Percentiles rank a stretch among this genome's conserved stretches.
phyloP scores from a whole-genome alignment of 2,113 vertebrate genomes.

The Corvus hawaiiensis region DNA sequence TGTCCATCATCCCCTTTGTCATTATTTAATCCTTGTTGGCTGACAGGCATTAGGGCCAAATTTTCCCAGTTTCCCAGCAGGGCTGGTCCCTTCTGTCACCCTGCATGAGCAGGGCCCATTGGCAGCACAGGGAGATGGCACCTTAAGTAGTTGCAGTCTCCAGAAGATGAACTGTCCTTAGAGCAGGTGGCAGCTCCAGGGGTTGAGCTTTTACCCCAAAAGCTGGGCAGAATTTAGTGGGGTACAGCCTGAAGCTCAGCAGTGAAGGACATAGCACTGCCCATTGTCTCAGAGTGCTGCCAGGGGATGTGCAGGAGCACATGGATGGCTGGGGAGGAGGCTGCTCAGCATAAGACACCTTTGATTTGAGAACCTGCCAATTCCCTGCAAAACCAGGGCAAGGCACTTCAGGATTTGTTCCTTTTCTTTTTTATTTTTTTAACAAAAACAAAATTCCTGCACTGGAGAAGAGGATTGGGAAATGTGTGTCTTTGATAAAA shows the following conservation, averaged over 20 bases:
- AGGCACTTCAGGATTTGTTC: neutral
- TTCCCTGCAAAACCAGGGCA: neutral
- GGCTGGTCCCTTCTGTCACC: neutral
- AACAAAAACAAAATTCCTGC: neutral
- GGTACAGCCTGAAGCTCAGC: neutral
- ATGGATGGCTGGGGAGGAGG: neutral
- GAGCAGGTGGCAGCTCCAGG: neutral
- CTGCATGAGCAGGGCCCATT: neutral
- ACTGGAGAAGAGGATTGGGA: neutral
- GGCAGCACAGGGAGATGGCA: neutral
- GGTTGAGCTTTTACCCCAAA: neutral
- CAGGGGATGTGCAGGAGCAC: neutral
- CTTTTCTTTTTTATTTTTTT: neutral
- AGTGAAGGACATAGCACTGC: neutral
- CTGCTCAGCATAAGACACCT: neutral
- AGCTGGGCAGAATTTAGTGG: fast-evolving
- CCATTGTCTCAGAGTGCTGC: neutral
- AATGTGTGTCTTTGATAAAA: neutral
- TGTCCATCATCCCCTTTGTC: neutral
- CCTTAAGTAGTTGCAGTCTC: neutral
- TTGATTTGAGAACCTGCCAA: neutral
- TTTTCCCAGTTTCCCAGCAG: neutral
- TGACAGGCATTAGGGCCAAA: neutral
- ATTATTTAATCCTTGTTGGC: neutral
- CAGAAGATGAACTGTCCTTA: neutral